Conservation (phyloP, 2,113 vertebrate species). For the Ptilonorhynchus violaceus region DNA sequence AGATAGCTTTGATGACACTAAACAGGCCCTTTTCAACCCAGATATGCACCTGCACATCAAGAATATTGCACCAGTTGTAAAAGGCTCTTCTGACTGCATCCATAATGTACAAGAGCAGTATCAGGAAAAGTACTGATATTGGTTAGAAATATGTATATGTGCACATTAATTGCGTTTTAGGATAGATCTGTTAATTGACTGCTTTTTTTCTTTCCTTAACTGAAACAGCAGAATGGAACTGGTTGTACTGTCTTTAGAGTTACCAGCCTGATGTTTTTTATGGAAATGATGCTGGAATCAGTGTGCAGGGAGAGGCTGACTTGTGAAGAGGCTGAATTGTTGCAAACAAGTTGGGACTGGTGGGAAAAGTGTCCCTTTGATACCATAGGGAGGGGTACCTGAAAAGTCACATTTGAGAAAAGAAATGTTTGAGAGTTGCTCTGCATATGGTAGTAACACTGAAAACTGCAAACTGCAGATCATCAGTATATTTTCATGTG, state of each 20-base stretch:
- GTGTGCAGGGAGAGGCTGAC: neutral
- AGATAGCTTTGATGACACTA: neutral
- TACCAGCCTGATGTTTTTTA: neutral
- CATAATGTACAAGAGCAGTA: neutral
- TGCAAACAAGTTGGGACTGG: neutral
- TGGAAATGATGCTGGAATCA: neutral
- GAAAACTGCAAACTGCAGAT: neutral
- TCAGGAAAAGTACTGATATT: neutral
- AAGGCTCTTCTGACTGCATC: neutral
- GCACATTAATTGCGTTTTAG: neutral
- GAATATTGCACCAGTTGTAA: neutral
- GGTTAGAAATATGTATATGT: neutral
- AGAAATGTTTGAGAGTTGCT: neutral
- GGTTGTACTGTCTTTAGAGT: neutral
- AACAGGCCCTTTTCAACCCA: neutral
- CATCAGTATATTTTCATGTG: neutral
- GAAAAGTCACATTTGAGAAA: accelerated
- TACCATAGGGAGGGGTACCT: neutral
- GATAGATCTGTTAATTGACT: neutral
- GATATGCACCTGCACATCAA: neutral
- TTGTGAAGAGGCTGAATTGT: neutral
- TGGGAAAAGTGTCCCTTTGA: neutral
- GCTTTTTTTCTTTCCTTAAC: neutral
- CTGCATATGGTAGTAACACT: accelerated
- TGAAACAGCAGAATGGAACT: neutral